Evolutionary conservation across 2,113 vertebrate genomes (phyloP), one percentile per base, ranked within the genome.

Genomic region (Nymphicus hollandicus): DNA sequence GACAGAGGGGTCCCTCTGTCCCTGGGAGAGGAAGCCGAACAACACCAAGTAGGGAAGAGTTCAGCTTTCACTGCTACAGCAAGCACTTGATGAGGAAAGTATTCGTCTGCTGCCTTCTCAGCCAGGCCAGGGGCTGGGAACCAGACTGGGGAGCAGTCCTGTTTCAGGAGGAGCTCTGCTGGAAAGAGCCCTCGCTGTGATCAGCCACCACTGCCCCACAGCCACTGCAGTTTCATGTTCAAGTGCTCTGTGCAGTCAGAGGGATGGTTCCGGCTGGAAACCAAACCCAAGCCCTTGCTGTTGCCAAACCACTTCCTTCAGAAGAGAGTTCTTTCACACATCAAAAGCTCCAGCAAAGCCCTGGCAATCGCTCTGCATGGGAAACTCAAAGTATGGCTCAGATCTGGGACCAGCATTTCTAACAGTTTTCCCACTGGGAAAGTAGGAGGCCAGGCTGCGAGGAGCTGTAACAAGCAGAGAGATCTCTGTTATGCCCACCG

Each of bases 271-370:
- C 0, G 2, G 31, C 66, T 95, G 78, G 46, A 69, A 90, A 93
- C 58, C 87, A 91, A 88, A 68, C 52, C 79, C 89, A 70, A 71
- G 81, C n/a, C 63, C 31, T 83, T 28, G 66, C 84, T 88, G 66
- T 18, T 77, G 81, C 93, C 94, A 96, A 87, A 88, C 81, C 78
- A 89, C 84, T 88, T 96, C 93, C 89, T 91, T 58, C 85, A 82
- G 49, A 0, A 82, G 49, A 0, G 2, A 89, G 66, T 58, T 82
- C 76, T 60, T 72, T 63, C 87, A 89, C 41, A 72, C 66, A 66
- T 27, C 31, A 6, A 16, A 73, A 92, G 87, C 33, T 80, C 77
- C 78, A 85, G 22, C 53, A 50, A 79, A 92, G 84, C 43, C 29
- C 73, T 87, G 73, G 65, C 39, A 79, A 94, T 7, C 3, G 19